Evolutionary conservation across 2,797 vertebrate species (phyloP).

Genomic region (Hoplostethus mediterraneus): DNA sequence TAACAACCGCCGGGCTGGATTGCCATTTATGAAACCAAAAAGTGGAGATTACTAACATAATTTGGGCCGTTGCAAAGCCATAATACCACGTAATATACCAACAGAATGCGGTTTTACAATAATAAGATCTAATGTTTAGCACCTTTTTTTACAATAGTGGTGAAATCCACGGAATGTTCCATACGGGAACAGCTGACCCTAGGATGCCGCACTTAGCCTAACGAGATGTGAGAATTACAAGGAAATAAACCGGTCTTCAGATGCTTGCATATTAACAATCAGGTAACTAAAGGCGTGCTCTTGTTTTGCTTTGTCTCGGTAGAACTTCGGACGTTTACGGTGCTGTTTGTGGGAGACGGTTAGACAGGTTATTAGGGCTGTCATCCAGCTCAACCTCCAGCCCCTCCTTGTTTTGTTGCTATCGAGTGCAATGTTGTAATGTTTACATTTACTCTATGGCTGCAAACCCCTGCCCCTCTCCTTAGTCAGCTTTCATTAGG

Average conservation of each 20-base stretch:
- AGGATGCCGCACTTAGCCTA: constrained; percentile 84
- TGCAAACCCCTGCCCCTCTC: constrained; percentile 48
- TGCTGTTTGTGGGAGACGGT: constrained; percentile 50
- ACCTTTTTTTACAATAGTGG: constrained; percentile 81
- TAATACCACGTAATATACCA: neutral
- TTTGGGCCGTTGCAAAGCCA: neutral
- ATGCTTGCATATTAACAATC: constrained; percentile 86
- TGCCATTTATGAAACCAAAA: constrained; percentile 14
- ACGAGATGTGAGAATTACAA: constrained; percentile 84
- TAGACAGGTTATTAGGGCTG: constrained; percentile 64
- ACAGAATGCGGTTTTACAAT: constrained; percentile 4
- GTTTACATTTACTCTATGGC: constrained; percentile 81
- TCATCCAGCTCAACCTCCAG: constrained; percentile 79
- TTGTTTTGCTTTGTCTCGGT: constrained; percentile 37
- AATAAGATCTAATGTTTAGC: constrained; percentile 37
- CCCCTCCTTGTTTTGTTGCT: constrained; percentile 86
- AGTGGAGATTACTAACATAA: constrained; percentile 1
- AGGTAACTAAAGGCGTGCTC: constrained; percentile 76
- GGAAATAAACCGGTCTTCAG: constrained; percentile 76
- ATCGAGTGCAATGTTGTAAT: constrained; percentile 81
- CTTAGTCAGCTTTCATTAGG: constrained; percentile 6
- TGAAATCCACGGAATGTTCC: constrained; percentile 87
- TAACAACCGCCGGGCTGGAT: constrained; percentile 53
- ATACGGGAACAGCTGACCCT: constrained; percentile 83
- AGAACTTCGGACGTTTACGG: constrained; percentile 26